Evolutionary conservation across 2,888 invertebrate genomes (phyloP).

Genomic region (Dynastes hyllus): DNA sequence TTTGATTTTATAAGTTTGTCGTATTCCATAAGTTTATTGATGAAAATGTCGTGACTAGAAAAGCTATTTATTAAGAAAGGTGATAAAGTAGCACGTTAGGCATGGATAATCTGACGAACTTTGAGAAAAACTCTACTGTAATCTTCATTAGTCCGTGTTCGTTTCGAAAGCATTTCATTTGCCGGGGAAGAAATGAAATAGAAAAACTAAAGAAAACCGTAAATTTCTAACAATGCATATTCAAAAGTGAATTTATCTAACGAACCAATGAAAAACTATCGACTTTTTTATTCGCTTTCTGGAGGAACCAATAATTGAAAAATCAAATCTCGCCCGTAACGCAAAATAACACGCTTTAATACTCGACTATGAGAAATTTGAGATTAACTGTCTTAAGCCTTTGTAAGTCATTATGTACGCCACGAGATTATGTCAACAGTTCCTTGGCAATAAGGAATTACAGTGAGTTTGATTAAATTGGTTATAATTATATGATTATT

Average conservation of each 20-base stretch:
- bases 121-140: neutral
- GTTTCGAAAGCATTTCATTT: slow-evolving; percentile 2
- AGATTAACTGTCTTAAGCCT: slow-evolving; percentile 39
- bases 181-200: slow-evolving; percentile 7
- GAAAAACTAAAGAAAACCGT: slow-evolving; percentile 38
- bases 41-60: no score
- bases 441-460: slow-evolving; percentile 35
- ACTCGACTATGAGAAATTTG: slow-evolving; percentile 22
- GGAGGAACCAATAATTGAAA: slow-evolving; percentile 33
- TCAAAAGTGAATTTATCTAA: slow-evolving; percentile 44
- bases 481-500: slow-evolving; percentile 44
- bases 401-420: slow-evolving; percentile 46
- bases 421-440: slow-evolving; percentile 31
- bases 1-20: no score
- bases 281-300: slow-evolving; percentile 14
- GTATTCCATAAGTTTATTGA: no score
- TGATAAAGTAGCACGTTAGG: neutral
- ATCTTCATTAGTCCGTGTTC: neutral
- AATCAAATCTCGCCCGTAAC: slow-evolving; percentile 33
- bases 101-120: neutral
- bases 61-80: neutral
- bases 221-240: slow-evolving; percentile 32
- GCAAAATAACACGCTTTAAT: slow-evolving; percentile 30
- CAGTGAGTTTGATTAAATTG: slow-evolving; percentile 43
- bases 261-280: slow-evolving; percentile 22